Base-by-base conservation (phyloP, 92 coral and sea anemone genomes). In the Epizoanthus rinbou region DNA sequence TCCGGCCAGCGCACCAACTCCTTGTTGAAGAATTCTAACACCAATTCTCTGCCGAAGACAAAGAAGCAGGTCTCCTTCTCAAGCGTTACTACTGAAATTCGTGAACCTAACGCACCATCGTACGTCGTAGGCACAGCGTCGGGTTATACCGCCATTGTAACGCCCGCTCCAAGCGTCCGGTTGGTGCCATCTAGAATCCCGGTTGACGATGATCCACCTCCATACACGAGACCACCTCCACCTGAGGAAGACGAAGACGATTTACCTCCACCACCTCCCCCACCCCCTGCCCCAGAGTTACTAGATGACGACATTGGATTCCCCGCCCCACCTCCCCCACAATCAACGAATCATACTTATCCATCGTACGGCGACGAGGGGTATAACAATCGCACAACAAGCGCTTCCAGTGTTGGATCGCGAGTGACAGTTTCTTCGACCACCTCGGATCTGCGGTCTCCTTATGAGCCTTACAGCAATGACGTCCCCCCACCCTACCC, bases 11-110 rank as follows among this genome's bases (percentile, higher is more conserved):
- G 82, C n/a, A 62, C 82, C 25, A 78, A 78, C 52, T 93, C 98
- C 3, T 86, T 74, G 37, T 83, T 93, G 17, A 87, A 86, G 67
- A 89, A 86, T 58, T 64, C 94, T 0, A 80, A 80, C 35, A 79
- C 87, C 4, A 78, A 78, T 14, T 78, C 82, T 19, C 58, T 78
- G 19, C 64, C 67, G 23, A 88, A 88, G 74, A 90, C 95, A 41
- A 93, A 91, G 85, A 93, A 93, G 74, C 98, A 93, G 84, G 99
- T 97, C 3, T 92, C 98, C 39, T 97, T 97, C 82, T 92, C 98
- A 23, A 94, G 85, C 50, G 92, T 97, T 37, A 93, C 97, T 16
- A 97, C 99, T 2, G 99, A 97, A 86, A 90, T 97, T 33, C 87
- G 87, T n/a, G 98, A 97, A 66, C 98, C 99, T 28, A 64, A 89